Base-by-base conservation (phyloP, 2,888 invertebrate genomes). In the Horisme vitalbata region DNA sequence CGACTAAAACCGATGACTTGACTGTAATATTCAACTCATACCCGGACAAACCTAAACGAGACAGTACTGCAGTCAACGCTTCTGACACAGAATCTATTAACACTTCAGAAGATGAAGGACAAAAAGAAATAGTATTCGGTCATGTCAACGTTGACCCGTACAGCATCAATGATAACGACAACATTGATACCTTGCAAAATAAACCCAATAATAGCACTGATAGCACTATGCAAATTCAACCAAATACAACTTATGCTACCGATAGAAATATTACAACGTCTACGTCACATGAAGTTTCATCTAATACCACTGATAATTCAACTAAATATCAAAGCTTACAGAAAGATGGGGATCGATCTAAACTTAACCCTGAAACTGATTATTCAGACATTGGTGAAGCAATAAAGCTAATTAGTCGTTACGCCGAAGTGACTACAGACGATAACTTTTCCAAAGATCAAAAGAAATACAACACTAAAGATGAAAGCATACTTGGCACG, bases 321-420 rank as follows among this genome's bases (percentile, higher is more conserved):
- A 59, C 62, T 49, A 56, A 68, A 48, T 57, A 59, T 10, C 70
- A 69, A 41, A 55, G 71, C 36, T 62, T 78, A 30, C 79, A 76
- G 46, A 79, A 79, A 58, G 68, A 74, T 45, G 63, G 60, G 41
- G 83, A 82, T 44, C 72, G 75, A 58, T 75, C 68, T 41, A 88
- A 89, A 71, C 70, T 89, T 15, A 87, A 78, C 52, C 89, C 89
- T 27, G 89, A 89, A 72, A 84, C 75, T 45, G 89, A 89, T 60
- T 89, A 87, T 51, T 81, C 85, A 10, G 85, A 89, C 52, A 87
- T 89, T 35, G 88, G 88, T 48, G 88, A 89, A 71, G 88, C 89
- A 51, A 88, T 89, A 39, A 89, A 88, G 69, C 63, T 89, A 34
- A 89, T 89, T 57, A 89, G 89, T 60, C 76, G 89, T 52, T 89